Base-by-base conservation (phyloP, 2,888 invertebrate species). In the Andrena hattorfiana region DNA sequence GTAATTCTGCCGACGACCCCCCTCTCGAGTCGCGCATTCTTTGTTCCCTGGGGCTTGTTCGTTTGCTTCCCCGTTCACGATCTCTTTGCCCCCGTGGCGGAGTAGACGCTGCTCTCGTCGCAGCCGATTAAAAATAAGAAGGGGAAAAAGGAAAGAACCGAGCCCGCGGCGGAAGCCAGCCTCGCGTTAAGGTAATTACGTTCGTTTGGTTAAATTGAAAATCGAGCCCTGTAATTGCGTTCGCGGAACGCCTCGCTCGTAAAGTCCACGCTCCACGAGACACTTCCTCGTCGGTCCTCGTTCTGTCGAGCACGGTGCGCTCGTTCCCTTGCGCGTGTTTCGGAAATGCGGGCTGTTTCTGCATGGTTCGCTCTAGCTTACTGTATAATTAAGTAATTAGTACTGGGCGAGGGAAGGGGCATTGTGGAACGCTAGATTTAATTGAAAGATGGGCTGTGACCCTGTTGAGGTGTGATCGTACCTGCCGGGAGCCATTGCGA, bases 171-270 rank as follows among this genome's bases (percentile, higher is more conserved):
- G 49, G 28, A 49, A 77, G 59, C 16, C 20, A 7, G 51, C 10
- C 20, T 23, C 13, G 62, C 67, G 66, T 60, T 60, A 30, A 51
- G 42, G 74, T 64, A 75, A 79, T 79, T 75, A 69, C 69, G 56
- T 68, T 68, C 78, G 78, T 74, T 78, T 59, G 75, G 68, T 49
- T 69, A 69, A 78, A 78, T 68, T 63, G 78, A 74, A 69, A 69
- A 68, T 67, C 66, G 16, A 60, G 59, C 51, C 51, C 26, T 3
- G 42, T 60, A 68, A 73, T 77, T 42, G 70, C 51, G n/a, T 76
- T 63, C 62, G 26, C 13, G 69, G 20, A 60, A 69, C 48, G 30
- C 26, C n/a, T 20, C n/a, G 74, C 42, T 10, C 23, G 32, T 60
- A 68, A 74, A 74, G 13, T 30, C 10, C 3, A 4, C 32, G 51